phyloP scores from a whole-genome alignment of 2,113 vertebrate species.

The Sorex fumeus region DNA sequence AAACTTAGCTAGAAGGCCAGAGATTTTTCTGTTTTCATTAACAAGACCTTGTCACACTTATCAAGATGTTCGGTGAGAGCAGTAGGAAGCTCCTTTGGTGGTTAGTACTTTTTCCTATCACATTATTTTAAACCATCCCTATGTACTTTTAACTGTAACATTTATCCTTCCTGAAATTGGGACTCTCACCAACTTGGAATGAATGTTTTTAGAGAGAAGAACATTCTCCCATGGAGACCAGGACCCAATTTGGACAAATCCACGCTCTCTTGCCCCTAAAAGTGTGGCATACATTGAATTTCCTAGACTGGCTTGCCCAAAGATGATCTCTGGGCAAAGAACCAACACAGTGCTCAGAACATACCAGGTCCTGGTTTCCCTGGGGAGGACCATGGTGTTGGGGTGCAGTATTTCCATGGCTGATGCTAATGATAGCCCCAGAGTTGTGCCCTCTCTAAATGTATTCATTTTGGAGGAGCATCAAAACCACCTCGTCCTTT shows the following conservation, averaged over 20 bases:
- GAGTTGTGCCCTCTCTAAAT: slow-evolving; percentile 36
- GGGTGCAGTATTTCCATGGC: slow-evolving; percentile 76
- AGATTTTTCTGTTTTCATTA: not conserved
- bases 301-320: slow-evolving; percentile 18
- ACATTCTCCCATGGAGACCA: not conserved
- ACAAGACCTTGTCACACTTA: not conserved
- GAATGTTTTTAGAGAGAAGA: slow-evolving; percentile 36
- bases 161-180: not conserved
- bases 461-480: slow-evolving; percentile 82
- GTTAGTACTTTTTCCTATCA: not conserved
- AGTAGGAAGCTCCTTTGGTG: not conserved
- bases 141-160: not conserved
- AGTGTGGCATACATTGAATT: not conserved
- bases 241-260: not conserved
- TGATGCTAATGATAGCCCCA: slow-evolving; percentile 81
- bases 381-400: not conserved
- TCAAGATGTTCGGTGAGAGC: not conserved
- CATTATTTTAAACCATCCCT: slow-evolving; percentile 22
- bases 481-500: slow-evolving; percentile 83
- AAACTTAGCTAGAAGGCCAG: not conserved
- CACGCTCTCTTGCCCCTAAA: not conserved
- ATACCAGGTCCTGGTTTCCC: slow-evolving; percentile 62
- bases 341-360: not conserved
- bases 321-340: slow-evolving; percentile 57
- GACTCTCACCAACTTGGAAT: not conserved